Base-by-base conservation (phyloP, 2,888 invertebrate species). In the Drosophila cognata region DNA sequence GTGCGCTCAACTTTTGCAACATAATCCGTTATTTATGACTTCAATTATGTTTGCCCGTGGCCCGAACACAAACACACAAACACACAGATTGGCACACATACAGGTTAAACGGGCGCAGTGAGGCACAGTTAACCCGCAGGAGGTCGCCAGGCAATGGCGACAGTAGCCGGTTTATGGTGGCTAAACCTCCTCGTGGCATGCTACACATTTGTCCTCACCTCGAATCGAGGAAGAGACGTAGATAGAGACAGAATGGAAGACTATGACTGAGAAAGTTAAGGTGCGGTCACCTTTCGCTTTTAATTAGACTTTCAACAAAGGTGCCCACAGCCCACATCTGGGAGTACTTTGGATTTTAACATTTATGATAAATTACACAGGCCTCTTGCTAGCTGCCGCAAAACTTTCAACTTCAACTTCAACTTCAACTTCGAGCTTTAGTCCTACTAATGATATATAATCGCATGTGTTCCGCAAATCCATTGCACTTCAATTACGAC, bases 1-100 rank as follows among this genome's bases (percentile, higher is more conserved):
- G 59, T 60, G 74, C 70, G 75, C 85, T 75, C 81, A 76, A 81
- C 88, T 89, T 88, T 88, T 70, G 77, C 74, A 90, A 82, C 88
- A 89, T 90, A 88, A 86, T 88, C 84, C 91, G 87, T 89, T 90
- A 89, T 89, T 89, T 89, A 91, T 89, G 84, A 82, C 89, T 88
- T 88, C 91, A 89, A 89, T 89, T 89, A 90, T 89, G 89, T 85
- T 86, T 81, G 83, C 75, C 84, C 78, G 74, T 79, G 74, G 86
- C 84, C 87, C 64, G 59, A 35, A 43, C 71, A 62, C 57, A 71
- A 70, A 62, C 58, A 74, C 63, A 59, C 8, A 51, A 68, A 52
- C 33, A 61, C 29, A 61, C 46, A 25, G 28, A 46, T 28, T 25
- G 25, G 16, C 41, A 72, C 58, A 69, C 60, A 61, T 53, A 41